phyloP scores from a whole-genome alignment of 2,113 vertebrate species.

The Oreotrochilus melanogaster region DNA sequence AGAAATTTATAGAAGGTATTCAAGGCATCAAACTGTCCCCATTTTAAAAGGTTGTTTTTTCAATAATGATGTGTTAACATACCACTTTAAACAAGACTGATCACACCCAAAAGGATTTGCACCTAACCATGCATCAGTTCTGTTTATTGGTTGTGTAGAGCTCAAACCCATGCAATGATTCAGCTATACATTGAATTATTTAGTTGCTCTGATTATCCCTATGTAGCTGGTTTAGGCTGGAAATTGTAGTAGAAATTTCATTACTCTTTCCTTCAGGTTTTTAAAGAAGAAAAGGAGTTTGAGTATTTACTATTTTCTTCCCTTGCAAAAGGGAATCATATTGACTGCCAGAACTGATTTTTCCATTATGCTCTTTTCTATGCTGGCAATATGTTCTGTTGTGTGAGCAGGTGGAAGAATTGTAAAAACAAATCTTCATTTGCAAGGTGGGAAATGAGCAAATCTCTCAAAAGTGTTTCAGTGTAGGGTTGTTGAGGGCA shows the following conservation, averaged over 20 bases:
- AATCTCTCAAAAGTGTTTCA: background rate
- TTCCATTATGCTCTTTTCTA: background rate
- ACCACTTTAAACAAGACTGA: background rate
- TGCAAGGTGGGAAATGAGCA: background rate
- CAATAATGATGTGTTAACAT: background rate
- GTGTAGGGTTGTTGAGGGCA: background rate
- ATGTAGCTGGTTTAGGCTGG: background rate
- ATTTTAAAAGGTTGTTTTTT: background rate
- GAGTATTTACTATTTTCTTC: background rate
- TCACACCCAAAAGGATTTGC: background rate
- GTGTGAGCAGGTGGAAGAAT: background rate
- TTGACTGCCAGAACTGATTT: background rate
- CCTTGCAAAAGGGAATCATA: background rate
- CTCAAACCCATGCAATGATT: background rate
- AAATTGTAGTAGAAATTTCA: background rate
- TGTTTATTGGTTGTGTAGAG: accelerated
- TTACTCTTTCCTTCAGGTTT: background rate
- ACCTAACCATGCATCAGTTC: background rate
- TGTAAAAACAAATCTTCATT: background rate
- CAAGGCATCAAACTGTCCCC: background rate
- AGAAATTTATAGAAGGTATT: background rate
- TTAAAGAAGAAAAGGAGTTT: background rate
- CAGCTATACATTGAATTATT: background rate
- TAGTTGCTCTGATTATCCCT: background rate
- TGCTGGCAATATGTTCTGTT: background rate